A percentile compares a stretch with the other conserved stretches of the same genome.
phyloP scores from a whole-genome alignment of 2,888 invertebrate species.

The Cryptus viduatorius region DNA sequence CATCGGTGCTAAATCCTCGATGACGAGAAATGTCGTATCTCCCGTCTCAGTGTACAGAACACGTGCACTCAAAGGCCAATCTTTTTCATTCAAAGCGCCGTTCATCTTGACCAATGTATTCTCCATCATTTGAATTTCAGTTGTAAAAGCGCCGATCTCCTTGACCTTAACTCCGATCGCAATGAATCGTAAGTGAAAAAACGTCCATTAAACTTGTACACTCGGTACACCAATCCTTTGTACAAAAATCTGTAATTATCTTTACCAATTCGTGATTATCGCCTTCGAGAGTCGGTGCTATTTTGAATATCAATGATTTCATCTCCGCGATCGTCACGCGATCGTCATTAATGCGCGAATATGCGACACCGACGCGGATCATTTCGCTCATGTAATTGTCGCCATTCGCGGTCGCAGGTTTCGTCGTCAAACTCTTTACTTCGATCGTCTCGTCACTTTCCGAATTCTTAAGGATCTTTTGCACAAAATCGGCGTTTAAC shows the following conservation, averaged over 20 bases:
- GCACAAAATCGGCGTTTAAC: conserved; percentile 75
- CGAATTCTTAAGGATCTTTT: conserved; percentile 75
- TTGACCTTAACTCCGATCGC: not conserved
- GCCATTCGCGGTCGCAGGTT: conserved; percentile 79
- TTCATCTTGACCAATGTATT: conserved; percentile 80
- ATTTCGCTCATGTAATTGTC: conserved; percentile 77
- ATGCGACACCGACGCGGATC: not conserved
- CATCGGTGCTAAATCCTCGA: conserved; percentile 87
- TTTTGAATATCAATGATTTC: conserved; percentile 76
- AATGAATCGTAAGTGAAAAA: not conserved
- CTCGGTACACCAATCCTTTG: not conserved
- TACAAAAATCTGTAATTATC: not conserved
- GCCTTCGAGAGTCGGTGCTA: conserved; percentile 84
- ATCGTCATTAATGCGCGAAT: conserved; percentile 8
- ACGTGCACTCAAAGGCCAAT: conserved; percentile 74
- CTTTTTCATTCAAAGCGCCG: conserved; percentile 70
- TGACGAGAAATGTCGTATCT: conserved; percentile 83
- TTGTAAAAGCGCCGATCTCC: conserved; percentile 72
- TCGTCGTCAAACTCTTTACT: conserved; percentile 74
- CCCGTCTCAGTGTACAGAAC: conserved; percentile 79
- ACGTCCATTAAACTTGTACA: not conserved
- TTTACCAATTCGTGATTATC: conserved; percentile 80
- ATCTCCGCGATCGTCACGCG: conserved; percentile 74
- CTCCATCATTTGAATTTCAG: conserved; percentile 81
- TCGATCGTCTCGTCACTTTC: conserved; percentile 75